Evolutionary conservation across 2,888 invertebrate genomes (phyloP).

Genomic region (Schizotus pectinicornis): DNA sequence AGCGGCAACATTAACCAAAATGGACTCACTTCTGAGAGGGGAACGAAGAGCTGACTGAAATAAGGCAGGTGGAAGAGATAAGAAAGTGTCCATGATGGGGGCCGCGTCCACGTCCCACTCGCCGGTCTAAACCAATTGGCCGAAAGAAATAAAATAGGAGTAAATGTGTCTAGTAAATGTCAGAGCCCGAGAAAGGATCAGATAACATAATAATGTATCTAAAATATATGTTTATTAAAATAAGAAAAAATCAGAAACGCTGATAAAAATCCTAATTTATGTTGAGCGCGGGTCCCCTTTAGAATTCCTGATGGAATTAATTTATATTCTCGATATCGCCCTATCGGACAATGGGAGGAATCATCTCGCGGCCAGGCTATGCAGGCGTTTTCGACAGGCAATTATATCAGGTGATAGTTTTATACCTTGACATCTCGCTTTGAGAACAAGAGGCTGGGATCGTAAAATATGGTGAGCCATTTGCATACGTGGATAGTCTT

Average conservation of each 20-base stretch:
- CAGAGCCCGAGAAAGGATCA: slow-evolving; percentile 42
- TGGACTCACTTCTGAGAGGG: too few relatives aligned
- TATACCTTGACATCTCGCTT: slow-evolving; percentile 49
- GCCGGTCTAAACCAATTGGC: slow-evolving; percentile 27
- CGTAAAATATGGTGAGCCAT: slow-evolving; percentile 45
- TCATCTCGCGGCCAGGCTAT: background rate
- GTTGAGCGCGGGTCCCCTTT: slow-evolving; percentile 26
- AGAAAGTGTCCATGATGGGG: too few relatives aligned
- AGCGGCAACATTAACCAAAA: too few relatives aligned
- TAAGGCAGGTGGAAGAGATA: too few relatives aligned
- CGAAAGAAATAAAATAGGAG: slow-evolving; percentile 34
- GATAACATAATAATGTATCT: slow-evolving; percentile 52
- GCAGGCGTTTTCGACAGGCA: slow-evolving; percentile 51
- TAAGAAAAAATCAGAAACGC: slow-evolving; percentile 16
- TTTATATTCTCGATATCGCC: slow-evolving; percentile 45
- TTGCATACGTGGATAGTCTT: slow-evolving; percentile 41
- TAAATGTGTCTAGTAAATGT: slow-evolving; percentile 45
- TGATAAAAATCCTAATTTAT: slow-evolving; percentile 49
- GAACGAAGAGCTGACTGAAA: too few relatives aligned
- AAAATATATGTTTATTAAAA: slow-evolving; percentile 41
- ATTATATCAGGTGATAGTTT: slow-evolving; percentile 56
- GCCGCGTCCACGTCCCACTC: too few relatives aligned
- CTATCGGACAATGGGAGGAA: slow-evolving; percentile 26
- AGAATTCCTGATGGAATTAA: slow-evolving; percentile 44
- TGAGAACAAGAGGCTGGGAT: slow-evolving; percentile 40